Evolutionary conservation across 2,888 invertebrate genomes (phyloP).

Genomic region (Eilema caniola): DNA sequence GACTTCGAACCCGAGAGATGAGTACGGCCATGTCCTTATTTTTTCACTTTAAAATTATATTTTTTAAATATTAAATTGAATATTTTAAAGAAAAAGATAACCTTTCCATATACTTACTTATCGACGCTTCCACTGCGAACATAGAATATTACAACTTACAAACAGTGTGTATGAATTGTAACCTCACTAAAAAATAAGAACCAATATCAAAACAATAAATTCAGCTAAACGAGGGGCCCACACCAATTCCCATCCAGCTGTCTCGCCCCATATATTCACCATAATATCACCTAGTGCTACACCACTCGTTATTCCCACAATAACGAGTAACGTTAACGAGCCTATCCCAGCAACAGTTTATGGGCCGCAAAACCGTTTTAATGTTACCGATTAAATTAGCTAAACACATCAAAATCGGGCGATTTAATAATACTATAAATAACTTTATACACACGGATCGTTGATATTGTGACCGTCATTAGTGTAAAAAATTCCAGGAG

Average conservation of each 20-base stretch:
- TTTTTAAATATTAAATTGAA: no score
- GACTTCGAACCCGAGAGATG: no score
- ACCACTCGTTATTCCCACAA: slow-evolving; percentile 31
- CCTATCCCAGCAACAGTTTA: slow-evolving; percentile 34
- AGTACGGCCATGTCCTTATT: no score
- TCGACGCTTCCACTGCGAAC: no score
- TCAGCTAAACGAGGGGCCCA: slow-evolving; percentile 1
- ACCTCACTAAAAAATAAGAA: not conserved
- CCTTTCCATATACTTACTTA: no score
- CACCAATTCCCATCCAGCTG: slow-evolving; percentile 12
- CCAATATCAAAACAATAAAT: not conserved
- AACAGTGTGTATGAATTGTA: no score
- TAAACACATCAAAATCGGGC: slow-evolving; percentile 46
- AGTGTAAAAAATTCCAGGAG: no score
- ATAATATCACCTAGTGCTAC: slow-evolving; percentile 27
- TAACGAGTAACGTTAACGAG: slow-evolving; percentile 41
- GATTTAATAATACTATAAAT: slow-evolving; percentile 45
- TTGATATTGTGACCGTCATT: slow-evolving; percentile 1
- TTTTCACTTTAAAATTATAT: no score
- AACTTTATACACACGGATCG: slow-evolving; percentile 37
- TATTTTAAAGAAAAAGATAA: no score
- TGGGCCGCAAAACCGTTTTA: slow-evolving; percentile 47
- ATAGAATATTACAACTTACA: no score
- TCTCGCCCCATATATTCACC: slow-evolving; percentile 19
- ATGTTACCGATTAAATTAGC: slow-evolving; percentile 49